Evolutionary conservation across 2,888 invertebrate species (phyloP).

Genomic region (Asteroscopus sphinx): DNA sequence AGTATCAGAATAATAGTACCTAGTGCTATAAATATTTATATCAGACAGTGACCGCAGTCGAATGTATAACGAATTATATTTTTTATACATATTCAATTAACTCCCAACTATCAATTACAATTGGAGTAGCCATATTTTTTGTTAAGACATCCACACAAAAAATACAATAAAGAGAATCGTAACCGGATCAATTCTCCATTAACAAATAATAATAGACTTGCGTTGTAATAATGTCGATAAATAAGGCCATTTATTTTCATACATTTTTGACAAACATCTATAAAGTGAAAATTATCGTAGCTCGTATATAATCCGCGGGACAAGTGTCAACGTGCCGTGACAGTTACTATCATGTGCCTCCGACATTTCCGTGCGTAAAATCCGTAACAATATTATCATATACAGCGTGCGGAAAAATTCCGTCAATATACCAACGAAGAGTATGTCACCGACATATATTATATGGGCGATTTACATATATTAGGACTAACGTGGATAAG

Average conservation of each 20-base stretch:
- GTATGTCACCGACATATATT: constrained; percentile 49
- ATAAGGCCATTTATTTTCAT: constrained; percentile 9
- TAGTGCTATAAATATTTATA: constrained; percentile 45
- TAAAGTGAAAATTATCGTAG: constrained; percentile 30
- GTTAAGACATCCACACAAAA: constrained; percentile 36
- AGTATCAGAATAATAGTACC: constrained; percentile 21
- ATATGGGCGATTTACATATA: constrained; percentile 63
- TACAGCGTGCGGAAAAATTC: constrained; percentile 35
- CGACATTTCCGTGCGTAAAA: constrained; percentile 42
- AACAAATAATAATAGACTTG: constrained; percentile 23
- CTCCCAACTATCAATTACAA: constrained; percentile 56
- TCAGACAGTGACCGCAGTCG: constrained; percentile 22
- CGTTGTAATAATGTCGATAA: constrained; percentile 20
- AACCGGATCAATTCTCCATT: constrained; percentile 34
- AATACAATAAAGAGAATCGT: constrained; percentile 30
- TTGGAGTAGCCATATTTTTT: constrained; percentile 50
- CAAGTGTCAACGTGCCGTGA: constrained; percentile 38
- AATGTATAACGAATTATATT: constrained; percentile 39
- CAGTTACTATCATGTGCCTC: constrained; percentile 39
- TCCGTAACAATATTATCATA: constrained; percentile 38
- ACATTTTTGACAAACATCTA: constrained; percentile 13
- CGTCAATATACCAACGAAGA: constrained; percentile 43
- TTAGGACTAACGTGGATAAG: constrained; percentile 62
- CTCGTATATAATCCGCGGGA: constrained; percentile 29
- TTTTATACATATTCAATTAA: constrained; percentile 54